Base-by-base conservation (phyloP, 2,113 vertebrate genomes). In the Perca fluviatilis region DNA sequence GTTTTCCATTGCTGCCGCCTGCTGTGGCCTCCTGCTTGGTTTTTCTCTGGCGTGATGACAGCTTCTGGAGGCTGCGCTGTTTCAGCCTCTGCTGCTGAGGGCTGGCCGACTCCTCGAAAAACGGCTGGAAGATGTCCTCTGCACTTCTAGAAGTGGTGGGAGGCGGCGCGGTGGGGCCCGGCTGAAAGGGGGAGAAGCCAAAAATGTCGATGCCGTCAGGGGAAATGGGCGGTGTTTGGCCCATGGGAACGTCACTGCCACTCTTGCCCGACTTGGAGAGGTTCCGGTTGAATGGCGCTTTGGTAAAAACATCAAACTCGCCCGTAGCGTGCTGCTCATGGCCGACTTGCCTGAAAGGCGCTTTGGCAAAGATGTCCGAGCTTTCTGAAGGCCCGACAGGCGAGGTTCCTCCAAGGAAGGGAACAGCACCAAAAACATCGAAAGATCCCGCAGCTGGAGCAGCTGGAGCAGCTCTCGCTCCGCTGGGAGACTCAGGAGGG, bases 281-380 rank as follows among this genome's bases (percentile, higher is more conserved):
- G 78, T 97, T 99, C 70, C 94, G 95, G 92, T 70, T 96, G 86
- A 99, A 99, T 1, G 98, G 98, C 0, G 98, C 98, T 94, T 97
- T 98, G 68, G 96, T 97, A 89, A 99, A 99, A 5, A 99, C 98
- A 14, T 99, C 98, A 0, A 97, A 96, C 5, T 99, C 98, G 13
- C 98, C 98, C 1, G 86, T 85, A 11, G 95, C 92, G 10, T 9
- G 82, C 54, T 91, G 76, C 49, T 96, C 94, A 0, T 90, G 83
- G 89, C 79, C 79, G 62, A 80, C 88, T 49, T 86, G 92, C 1
- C 95, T 79, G 83, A 96, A 95, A 51, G 88, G 88, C 0, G 77
- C 79, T 83, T 92, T 91, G 6, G 91, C 73, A 62, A 95, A 95
- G 51, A 92, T 86, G 27, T 93, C 94, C 9, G 80, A 25, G 50